Evolutionary conservation across 2,888 invertebrate species (phyloP), one percentile per base, ranked within the genome.

Genomic region (Oxycera nigricornis): DNA sequence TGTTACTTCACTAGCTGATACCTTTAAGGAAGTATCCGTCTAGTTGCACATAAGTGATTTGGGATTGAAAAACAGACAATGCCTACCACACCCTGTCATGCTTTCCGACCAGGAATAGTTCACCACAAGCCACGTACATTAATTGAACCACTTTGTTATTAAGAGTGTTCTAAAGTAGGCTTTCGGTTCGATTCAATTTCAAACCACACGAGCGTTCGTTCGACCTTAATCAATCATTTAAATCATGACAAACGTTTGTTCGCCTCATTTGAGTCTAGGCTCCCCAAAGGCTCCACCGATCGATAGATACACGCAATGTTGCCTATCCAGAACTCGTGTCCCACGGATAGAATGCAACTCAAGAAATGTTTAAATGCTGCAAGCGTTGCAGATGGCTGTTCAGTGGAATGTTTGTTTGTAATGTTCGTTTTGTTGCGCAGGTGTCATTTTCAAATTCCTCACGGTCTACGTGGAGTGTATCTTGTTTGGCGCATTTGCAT

Each of bases 171-270:
- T 9, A 11, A 11, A 31, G 52, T 11, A 17, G 28, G 28, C 30
- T 14, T 61, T 28, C 61, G 28, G 20, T 65, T 24, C 14, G 46
- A 28, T 28, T 52, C 50, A 50, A 52, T 50, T 30, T 52, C 17
- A 17, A n/a, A 26, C 31, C 3, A 7, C 4, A 24, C 35, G 11
- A 24, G 4, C 20, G n/a, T 17, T 1, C 1, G 22, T 65, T 65
- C 65, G 73, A 73, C 73, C 73, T 73, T 73, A 73, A 73, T 73
- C 61, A 73, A 73, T 73, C 62, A 73, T 39, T 73, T 46, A 55
- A 65, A 65, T 65, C 65, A 30, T 65, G 65, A 65, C 39, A 65
- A 65, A 65, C 24, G 65, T 30, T 65, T 11, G 39, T 35, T 20
- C 22, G 39, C 24, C 41, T 1, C 41, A 61, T 61, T 61, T 57